phyloP scores from a whole-genome alignment of 1,140 invertebrate genomes.

The Hyposmocoma kahamanoa region DNA sequence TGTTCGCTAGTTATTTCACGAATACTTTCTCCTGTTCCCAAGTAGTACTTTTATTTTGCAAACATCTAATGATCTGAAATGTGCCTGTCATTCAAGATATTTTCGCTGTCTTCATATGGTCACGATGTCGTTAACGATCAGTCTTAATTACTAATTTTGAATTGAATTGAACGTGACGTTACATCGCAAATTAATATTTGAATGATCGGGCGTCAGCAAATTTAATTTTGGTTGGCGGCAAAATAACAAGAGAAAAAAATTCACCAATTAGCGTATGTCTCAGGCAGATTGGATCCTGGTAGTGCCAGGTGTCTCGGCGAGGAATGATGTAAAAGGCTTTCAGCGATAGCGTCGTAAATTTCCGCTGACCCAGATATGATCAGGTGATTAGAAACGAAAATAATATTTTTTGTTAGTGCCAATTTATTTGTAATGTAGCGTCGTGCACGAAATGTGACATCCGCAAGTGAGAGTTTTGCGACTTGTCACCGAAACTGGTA shows the following conservation, averaged over 20 bases:
- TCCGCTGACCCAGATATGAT: slow-evolving; percentile 68
- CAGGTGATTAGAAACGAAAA: slow-evolving; percentile 65
- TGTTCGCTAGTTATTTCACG: slow-evolving; percentile 41
- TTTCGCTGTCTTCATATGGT: slow-evolving; percentile 49
- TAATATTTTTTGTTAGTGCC: slow-evolving; percentile 64
- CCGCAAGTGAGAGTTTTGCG: slow-evolving; percentile 68
- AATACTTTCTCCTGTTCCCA: slow-evolving; percentile 56
- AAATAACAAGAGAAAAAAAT: slow-evolving; percentile 42
- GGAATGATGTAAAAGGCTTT: slow-evolving; percentile 66
- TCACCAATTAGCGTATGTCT: slow-evolving; percentile 33
- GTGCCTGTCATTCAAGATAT: slow-evolving; percentile 52
- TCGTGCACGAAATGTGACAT: slow-evolving; percentile 58
- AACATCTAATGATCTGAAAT: slow-evolving; percentile 39
- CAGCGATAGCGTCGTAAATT: slow-evolving; percentile 57
- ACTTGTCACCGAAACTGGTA: slow-evolving; percentile 65
- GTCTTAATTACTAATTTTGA: slow-evolving; percentile 55
- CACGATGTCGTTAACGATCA: slow-evolving; percentile 32
- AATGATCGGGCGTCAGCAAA: slow-evolving; percentile 22
- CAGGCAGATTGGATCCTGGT: slow-evolving; percentile 58
- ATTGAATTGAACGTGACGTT: slow-evolving; percentile 37
- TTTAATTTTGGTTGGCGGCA: slow-evolving; percentile 32
- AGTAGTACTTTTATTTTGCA: slow-evolving; percentile 45
- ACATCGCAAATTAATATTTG: slow-evolving; percentile 41
- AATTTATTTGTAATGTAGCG: slow-evolving; percentile 60
- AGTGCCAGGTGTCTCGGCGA: slow-evolving; percentile 39